phyloP scores from a whole-genome alignment of 2,113 vertebrate species.

The Macheiramphus alcinus region DNA sequence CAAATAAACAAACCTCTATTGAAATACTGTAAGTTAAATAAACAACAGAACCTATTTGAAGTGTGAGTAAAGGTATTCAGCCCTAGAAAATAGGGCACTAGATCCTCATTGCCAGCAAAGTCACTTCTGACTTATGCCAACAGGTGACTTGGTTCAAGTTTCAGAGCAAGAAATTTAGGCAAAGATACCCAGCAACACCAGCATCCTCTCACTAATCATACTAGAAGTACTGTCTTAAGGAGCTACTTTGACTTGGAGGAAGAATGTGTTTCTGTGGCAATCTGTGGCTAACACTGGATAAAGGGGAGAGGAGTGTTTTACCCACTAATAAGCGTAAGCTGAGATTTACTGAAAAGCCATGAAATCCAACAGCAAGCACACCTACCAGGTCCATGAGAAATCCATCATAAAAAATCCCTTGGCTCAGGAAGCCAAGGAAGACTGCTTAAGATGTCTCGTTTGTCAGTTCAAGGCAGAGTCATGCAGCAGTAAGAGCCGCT shows the following conservation, averaged over 20 bases:
- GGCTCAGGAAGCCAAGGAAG: not conserved
- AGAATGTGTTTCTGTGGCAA: not conserved
- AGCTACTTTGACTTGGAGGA: not conserved
- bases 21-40: not conserved
- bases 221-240: not conserved
- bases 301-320: not conserved
- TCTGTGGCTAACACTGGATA: not conserved
- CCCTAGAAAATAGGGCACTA: not conserved
- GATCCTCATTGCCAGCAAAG: not conserved
- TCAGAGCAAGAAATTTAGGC: slow-evolving; percentile 44
- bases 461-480: not conserved
- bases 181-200: not conserved
- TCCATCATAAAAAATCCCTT: slow-evolving; percentile 12
- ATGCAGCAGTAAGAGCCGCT: not conserved
- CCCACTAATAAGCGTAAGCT: not conserved
- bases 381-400: slow-evolving; percentile 53
- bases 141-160: slow-evolving; percentile 57
- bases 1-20: not conserved
- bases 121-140: slow-evolving; percentile 11
- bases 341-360: not conserved
- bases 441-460: not conserved
- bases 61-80: slow-evolving; percentile 1
- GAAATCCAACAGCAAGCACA: not conserved
- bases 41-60: slow-evolving; percentile 4
- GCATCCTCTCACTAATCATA: slow-evolving; percentile 37